Evolutionary conservation across 2,888 invertebrate species (phyloP).

Genomic region (Deilephila porcellus): DNA sequence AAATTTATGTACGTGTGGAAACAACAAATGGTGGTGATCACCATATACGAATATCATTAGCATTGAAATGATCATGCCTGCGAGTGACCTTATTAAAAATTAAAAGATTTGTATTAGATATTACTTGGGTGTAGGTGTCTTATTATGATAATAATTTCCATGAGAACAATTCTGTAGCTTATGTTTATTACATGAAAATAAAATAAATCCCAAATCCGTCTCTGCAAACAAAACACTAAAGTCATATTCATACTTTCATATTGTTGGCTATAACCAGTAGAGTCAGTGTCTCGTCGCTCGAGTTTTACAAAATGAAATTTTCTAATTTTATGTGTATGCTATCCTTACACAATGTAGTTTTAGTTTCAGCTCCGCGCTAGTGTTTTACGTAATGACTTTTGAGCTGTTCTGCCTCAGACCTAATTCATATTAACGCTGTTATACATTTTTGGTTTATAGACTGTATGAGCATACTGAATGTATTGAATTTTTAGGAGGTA

Average conservation of each 20-base stretch:
- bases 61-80: background rate
- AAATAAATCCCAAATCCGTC: background rate
- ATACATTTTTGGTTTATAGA: no score
- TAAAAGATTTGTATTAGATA: conserved; percentile 9
- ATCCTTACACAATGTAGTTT: conserved; percentile 4
- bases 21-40: background rate
- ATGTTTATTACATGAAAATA: background rate
- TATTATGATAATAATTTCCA: background rate
- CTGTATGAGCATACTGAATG: no score
- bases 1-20: background rate
- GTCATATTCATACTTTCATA: conserved; percentile 54
- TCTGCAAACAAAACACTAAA: conserved; percentile 35
- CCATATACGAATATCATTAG: conserved; percentile 5
- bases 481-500: no score
- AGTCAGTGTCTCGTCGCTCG: conserved; percentile 39
- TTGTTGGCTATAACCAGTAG: conserved; percentile 44
- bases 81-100: conserved; percentile 5
- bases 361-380: conserved; percentile 12
- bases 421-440: background rate
- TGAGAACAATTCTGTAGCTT: no score
- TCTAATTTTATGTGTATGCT: conserved; percentile 18
- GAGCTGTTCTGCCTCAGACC: background rate
- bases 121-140: background rate
- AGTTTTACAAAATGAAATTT: conserved; percentile 39
- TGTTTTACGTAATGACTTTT: background rate